These are phyloP conservation scores for Sula dactylatra DNA, from an alignment of 2,113 vertebrate species.

Conservation along the genomic window DNA sequence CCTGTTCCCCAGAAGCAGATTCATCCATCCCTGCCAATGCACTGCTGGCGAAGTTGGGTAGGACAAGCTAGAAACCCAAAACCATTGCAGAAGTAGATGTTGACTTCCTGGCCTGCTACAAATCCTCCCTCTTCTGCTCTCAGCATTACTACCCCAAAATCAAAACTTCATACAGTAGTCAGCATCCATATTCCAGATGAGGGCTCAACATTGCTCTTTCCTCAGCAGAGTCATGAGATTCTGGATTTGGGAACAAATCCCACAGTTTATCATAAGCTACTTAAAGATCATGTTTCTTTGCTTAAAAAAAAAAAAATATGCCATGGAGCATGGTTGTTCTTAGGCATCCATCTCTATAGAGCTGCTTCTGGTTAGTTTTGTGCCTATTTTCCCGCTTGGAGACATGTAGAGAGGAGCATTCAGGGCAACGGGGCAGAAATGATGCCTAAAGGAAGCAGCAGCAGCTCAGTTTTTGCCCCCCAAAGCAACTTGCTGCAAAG, in stretches of 20 bases:
- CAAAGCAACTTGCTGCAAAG: neutral
- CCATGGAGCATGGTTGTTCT: neutral
- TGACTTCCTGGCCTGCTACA: no score
- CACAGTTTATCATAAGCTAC: neutral
- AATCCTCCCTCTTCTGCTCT: neutral
- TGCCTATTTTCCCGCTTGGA: neutral
- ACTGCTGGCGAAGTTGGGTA: neutral
- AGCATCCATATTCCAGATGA: rapidly evolving
- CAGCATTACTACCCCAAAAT: rapidly evolving
- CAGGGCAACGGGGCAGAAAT: neutral
- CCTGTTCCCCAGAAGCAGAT: rapidly evolving
- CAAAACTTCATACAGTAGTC: neutral
- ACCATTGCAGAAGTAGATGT: neutral
- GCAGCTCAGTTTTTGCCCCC: rapidly evolving
- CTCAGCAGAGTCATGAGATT: neutral
- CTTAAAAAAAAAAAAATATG: neutral
- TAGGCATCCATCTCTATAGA: neutral
- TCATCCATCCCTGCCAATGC: neutral
- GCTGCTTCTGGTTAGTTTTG: neutral
- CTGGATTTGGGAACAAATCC: neutral
- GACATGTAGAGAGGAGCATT: rapidly evolving
- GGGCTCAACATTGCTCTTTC: neutral
- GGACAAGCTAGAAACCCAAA: neutral
- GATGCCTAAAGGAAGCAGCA: neutral
- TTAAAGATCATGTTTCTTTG: neutral